Conservation (phyloP, 2,888 invertebrate genomes). For the Rotaria sp. region DNA sequence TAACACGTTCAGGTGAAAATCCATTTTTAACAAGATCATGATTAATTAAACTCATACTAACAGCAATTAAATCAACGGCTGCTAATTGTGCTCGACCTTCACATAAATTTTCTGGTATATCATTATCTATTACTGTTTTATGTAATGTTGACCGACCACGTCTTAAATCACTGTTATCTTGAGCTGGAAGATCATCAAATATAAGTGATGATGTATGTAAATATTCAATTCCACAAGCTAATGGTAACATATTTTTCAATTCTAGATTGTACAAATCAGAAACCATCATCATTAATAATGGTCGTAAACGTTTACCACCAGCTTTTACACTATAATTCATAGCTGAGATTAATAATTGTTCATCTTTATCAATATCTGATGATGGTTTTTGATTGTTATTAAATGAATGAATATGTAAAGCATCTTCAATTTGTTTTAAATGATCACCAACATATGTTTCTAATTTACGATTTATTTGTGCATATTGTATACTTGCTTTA, state of each 20-base stretch:
- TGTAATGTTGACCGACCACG: slow-evolving; percentile 26
- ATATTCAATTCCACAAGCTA: slow-evolving; percentile 22
- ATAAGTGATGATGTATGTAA: slow-evolving; percentile 24
- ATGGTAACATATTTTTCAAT: neutral
- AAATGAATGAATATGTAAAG: neutral
- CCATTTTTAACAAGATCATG: slow-evolving; percentile 29
- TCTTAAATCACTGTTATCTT: slow-evolving; percentile 30
- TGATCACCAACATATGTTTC: slow-evolving; percentile 19
- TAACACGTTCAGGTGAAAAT: slow-evolving; percentile 1
- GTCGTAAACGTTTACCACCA: slow-evolving; percentile 30
- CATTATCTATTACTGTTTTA: neutral
- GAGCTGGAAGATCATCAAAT: slow-evolving; percentile 31
- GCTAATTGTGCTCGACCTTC: slow-evolving; percentile 21
- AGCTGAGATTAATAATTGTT: slow-evolving; percentile 9
- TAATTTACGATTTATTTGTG: neutral
- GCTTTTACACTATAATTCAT: slow-evolving; percentile 29
- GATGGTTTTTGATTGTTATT: neutral
- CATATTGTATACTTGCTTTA: neutral
- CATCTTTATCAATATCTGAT: neutral
- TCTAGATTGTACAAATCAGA: neutral
- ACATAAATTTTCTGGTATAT: neutral
- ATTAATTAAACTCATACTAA: slow-evolving; percentile 30
- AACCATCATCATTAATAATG: slow-evolving; percentile 21
- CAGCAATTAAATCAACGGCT: slow-evolving; percentile 13
- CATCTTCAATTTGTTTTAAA: slow-evolving; percentile 26